phyloP scores from a whole-genome alignment of 2,113 vertebrate genomes.

The Cranoglanis bouderius region DNA sequence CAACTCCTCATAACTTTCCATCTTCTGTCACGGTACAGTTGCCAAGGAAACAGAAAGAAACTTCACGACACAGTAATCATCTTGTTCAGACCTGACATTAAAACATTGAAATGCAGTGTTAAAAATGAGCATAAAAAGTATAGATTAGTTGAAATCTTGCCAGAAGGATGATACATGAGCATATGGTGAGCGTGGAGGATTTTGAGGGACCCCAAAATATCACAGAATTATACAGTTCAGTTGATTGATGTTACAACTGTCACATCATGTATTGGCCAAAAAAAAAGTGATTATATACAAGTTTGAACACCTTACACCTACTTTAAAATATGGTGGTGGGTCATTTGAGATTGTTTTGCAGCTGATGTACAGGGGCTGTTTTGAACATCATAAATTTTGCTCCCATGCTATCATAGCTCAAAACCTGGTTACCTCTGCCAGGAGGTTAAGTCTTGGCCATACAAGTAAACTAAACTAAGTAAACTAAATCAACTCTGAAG shows the following conservation, averaged over 20 bases:
- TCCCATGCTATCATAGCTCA: background rate
- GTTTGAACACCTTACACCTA: background rate
- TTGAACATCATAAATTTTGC: background rate
- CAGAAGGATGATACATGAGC: background rate
- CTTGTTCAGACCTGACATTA: constrained; percentile 22
- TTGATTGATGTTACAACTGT: background rate
- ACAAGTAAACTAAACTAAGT: background rate
- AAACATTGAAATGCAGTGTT: constrained; percentile 23
- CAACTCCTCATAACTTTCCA: constrained; percentile 64
- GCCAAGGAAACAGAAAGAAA: constrained; percentile 66
- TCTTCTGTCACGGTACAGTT: constrained; percentile 61
- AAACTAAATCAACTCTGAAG: background rate
- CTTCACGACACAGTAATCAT: constrained; percentile 18
- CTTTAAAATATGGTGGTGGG: background rate
- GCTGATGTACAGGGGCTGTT: background rate
- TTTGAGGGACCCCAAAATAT: background rate
- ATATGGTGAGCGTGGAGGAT: background rate
- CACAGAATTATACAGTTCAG: background rate
- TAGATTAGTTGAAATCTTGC: background rate
- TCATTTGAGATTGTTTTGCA: background rate
- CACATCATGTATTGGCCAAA: background rate
- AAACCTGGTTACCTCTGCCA: background rate
- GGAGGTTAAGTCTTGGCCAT: background rate
- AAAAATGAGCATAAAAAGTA: constrained; percentile 16
- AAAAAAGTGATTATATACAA: background rate